A percentile compares a stretch with the other conserved stretches of the same genome.
These are phyloP conservation scores for Brachyopa scutellaris DNA, from an alignment of 2,888 invertebrate species.

Conservation along the genomic window DNA sequence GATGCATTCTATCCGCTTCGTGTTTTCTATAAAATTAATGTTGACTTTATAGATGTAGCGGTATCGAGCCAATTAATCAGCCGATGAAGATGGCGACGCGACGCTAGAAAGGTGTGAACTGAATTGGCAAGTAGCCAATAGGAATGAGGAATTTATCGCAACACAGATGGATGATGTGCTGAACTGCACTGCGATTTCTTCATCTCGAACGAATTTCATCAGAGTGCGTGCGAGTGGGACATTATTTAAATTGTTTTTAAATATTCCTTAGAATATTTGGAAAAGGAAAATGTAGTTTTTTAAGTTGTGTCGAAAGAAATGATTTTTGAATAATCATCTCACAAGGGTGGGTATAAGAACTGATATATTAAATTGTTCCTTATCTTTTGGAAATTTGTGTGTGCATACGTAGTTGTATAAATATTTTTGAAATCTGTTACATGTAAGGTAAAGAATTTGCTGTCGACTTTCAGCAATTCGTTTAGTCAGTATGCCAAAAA, in stretches of 20 bases:
- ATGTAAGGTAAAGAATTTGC: too few relatives aligned
- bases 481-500: too few relatives aligned
- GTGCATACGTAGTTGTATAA: too few relatives aligned
- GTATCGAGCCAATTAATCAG: conserved; percentile 60
- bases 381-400: too few relatives aligned
- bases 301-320: background rate
- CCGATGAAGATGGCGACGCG: background rate
- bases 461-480: too few relatives aligned
- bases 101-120: conserved; percentile 33
- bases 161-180: conserved; percentile 32
- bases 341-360: too few relatives aligned
- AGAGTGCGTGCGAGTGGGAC: conserved; percentile 27
- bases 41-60: background rate
- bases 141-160: conserved; percentile 11
- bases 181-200: conserved; percentile 41
- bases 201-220: conserved; percentile 28
- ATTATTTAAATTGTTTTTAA: too few relatives aligned
- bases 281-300: too few relatives aligned
- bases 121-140: conserved; percentile 45
- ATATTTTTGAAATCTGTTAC: too few relatives aligned
- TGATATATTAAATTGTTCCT: too few relatives aligned
- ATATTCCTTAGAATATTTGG: too few relatives aligned
- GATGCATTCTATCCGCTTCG: conserved; percentile 19
- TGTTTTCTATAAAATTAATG: conserved; percentile 27
- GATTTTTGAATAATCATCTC: too few relatives aligned